These are phyloP conservation scores for Caranx ignobilis DNA, from an alignment of 2,113 vertebrate genomes.

Conservation along the genomic window DNA sequence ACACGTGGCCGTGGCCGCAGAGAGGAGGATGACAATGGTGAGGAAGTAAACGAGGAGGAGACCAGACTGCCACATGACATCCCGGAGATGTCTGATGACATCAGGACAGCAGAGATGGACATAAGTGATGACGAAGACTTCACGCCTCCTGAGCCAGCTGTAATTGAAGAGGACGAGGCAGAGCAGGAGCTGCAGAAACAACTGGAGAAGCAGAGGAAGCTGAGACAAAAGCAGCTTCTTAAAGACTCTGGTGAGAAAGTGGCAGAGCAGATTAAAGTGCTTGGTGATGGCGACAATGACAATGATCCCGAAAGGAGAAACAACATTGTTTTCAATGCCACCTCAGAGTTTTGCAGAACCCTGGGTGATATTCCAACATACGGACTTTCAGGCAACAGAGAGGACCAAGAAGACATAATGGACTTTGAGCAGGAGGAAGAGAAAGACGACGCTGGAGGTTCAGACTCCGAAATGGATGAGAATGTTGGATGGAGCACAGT, in stretches of 20 bases:
- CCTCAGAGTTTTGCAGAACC: conserved; percentile 93
- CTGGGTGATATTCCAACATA: conserved; percentile 94
- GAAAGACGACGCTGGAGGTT: conserved; percentile 85
- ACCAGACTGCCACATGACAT: background rate
- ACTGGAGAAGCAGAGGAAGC: conserved; percentile 90
- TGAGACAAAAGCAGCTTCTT: conserved; percentile 87
- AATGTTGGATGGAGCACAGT: conserved; percentile 93
- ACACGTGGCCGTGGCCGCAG: conserved; percentile 84
- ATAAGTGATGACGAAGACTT: conserved; percentile 88
- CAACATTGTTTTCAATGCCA: conserved; percentile 92
- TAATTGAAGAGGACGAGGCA: conserved; percentile 90
- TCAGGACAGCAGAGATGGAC: conserved; percentile 90
- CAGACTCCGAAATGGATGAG: conserved; percentile 89
- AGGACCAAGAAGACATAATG: conserved; percentile 94
- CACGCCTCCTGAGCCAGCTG: conserved; percentile 62
- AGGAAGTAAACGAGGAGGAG: conserved; percentile 31
- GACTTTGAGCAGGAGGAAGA: conserved; percentile 90
- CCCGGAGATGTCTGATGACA: conserved; percentile 84
- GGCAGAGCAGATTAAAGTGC: conserved; percentile 63
- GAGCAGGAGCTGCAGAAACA: conserved; percentile 93
- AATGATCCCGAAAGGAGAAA: conserved; percentile 87
- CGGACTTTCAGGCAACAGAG: conserved; percentile 91
- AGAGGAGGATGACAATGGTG: conserved; percentile 30
- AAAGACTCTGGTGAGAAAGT: conserved; percentile 89
- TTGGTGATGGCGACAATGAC: conserved; percentile 34